phyloP scores from a whole-genome alignment of 2,113 vertebrate species.

The Ophthalmolycus amberensis region DNA sequence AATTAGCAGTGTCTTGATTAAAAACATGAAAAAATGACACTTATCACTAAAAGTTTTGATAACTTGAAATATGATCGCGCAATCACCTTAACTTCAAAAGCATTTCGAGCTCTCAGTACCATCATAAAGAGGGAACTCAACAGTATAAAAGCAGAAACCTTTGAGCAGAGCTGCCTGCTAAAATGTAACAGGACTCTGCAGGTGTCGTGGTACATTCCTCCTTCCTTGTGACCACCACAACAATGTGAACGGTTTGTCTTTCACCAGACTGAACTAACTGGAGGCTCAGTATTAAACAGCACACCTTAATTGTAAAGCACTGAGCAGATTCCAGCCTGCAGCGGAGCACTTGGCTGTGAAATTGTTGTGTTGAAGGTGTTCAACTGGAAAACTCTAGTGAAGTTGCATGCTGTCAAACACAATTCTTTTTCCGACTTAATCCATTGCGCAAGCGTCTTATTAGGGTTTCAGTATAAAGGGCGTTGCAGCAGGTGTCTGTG shows the following conservation, averaged over 20 bases:
- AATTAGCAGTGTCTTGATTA: too few species aligned
- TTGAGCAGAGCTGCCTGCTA: not conserved
- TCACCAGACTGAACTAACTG: slow-evolving; percentile 34
- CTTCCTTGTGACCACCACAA: slow-evolving; percentile 8
- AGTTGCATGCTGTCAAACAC: not conserved
- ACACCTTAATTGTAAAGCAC: slow-evolving; percentile 8
- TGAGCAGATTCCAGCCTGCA: slow-evolving; percentile 4
- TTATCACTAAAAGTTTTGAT: not conserved
- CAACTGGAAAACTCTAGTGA: slow-evolving; percentile 9
- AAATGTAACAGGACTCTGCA: not conserved
- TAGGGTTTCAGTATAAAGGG: slow-evolving; percentile 29
- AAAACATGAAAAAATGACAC: not conserved
- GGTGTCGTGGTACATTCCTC: slow-evolving; percentile 21
- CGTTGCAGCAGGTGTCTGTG: slow-evolving; percentile 28
- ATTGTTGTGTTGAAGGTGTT: slow-evolving; percentile 25
- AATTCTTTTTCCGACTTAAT: slow-evolving; percentile 30
- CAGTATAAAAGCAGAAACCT: not conserved
- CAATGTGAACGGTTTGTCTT: slow-evolving; percentile 32
- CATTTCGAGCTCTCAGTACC: not conserved
- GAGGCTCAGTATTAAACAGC: slow-evolving; percentile 4
- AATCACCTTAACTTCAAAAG: not conserved
- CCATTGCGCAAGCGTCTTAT: slow-evolving; percentile 34
- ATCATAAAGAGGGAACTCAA: not conserved
- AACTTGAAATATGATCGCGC: not conserved
- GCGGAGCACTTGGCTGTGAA: not conserved